These are phyloP conservation scores for Malurus elegans DNA, from an alignment of 2,113 vertebrate genomes.

Conservation along the genomic window DNA sequence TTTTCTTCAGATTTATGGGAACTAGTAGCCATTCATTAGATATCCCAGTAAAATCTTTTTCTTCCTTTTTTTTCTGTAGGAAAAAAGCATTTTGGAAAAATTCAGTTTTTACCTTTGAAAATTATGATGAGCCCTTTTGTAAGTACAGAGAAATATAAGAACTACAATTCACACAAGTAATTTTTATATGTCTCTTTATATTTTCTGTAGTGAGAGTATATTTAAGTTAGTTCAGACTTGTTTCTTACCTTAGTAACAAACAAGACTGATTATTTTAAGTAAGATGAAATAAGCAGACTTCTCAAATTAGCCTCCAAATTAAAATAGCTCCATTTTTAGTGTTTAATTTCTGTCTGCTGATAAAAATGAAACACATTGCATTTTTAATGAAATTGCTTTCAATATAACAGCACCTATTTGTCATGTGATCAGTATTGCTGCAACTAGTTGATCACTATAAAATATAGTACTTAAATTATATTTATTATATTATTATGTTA, in stretches of 20 bases:
- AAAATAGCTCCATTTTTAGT: neutral
- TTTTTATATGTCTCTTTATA: neutral
- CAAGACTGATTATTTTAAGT: neutral
- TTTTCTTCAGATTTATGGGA: neutral
- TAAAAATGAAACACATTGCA: neutral
- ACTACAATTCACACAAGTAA: neutral
- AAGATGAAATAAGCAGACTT: neutral
- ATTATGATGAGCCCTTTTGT: neutral
- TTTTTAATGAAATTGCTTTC: constrained; percentile 15
- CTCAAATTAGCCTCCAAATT: neutral
- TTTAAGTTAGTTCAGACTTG: neutral
- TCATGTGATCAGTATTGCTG: neutral
- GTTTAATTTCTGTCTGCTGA: neutral
- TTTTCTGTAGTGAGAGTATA: neutral
- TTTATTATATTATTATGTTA: neutral
- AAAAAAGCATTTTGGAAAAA: neutral
- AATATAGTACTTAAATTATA: neutral
- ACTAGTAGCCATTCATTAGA: neutral
- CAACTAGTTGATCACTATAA: neutral
- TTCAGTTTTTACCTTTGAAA: neutral
- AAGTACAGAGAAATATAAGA: neutral
- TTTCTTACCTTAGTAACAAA: neutral
- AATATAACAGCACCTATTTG: neutral
- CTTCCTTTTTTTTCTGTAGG: neutral
- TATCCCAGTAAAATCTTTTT: neutral